Conservation (phyloP, 2,797 vertebrate species). For the Dendrocincla fuliginosa region DNA sequence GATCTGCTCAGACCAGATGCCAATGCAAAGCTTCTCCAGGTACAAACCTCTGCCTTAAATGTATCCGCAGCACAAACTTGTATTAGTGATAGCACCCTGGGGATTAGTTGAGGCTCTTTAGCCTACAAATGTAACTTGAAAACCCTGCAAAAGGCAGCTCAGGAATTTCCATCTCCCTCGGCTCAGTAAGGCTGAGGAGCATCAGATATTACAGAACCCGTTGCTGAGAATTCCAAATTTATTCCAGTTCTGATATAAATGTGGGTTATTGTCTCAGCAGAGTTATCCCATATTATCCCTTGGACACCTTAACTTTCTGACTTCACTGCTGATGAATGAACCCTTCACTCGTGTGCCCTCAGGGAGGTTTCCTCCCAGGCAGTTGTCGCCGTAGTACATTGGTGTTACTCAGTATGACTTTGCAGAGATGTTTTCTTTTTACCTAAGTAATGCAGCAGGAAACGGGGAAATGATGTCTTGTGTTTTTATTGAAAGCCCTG, state of each 20-base stretch:
- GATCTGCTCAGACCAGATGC: background rate
- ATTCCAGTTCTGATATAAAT: background rate
- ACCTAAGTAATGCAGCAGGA: background rate
- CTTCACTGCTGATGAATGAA: background rate
- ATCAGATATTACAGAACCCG: background rate
- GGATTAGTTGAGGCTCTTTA: background rate
- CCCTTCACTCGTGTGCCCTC: background rate
- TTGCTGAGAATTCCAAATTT: background rate
- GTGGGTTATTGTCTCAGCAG: background rate
- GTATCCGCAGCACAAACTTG: fast-evolving
- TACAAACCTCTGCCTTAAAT: background rate
- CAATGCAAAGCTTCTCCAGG: background rate
- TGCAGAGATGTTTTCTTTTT: background rate
- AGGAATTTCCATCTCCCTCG: fast-evolving
- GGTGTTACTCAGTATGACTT: background rate
- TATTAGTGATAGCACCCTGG: background rate
- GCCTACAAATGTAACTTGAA: background rate
- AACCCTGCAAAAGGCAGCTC: background rate
- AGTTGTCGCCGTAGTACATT: fast-evolving
- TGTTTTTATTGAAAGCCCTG: background rate
- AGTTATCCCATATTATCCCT: background rate
- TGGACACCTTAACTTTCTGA: background rate
- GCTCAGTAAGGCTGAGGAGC: background rate
- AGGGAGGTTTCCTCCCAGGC: background rate
- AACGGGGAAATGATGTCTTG: background rate